Percentiles rank a stretch among this genome's conserved stretches.
phyloP scores from a whole-genome alignment of 2,113 vertebrate species.

The Myotis yumanensis region DNA sequence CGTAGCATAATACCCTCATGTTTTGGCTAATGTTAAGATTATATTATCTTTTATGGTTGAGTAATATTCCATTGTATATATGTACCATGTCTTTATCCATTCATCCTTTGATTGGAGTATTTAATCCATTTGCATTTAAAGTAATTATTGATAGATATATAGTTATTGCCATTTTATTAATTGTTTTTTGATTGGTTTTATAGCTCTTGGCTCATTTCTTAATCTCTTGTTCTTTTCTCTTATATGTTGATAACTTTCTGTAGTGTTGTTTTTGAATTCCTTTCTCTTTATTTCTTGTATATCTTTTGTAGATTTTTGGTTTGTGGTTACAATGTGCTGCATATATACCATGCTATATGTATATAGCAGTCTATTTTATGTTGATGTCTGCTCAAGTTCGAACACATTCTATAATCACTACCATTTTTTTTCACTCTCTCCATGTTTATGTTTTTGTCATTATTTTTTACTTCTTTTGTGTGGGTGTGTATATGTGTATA shows the following conservation, averaged over 20 bases:
- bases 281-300: neutral
- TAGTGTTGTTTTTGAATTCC: neutral
- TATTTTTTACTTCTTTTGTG: neutral
- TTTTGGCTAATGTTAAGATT: neutral
- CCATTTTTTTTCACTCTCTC: neutral
- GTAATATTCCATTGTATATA: neutral
- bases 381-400: neutral
- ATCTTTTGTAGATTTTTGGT: neutral
- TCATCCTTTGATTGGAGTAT: neutral
- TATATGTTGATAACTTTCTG: neutral
- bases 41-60: neutral
- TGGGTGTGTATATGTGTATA: neutral
- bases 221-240: neutral
- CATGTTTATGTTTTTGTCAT: neutral
- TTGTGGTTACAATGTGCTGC: neutral
- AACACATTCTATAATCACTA: neutral
- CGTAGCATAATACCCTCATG: neutral
- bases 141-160: neutral
- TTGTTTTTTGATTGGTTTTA: neutral
- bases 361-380: neutral
- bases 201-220: neutral
- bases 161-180: neutral
- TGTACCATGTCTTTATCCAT: neutral
- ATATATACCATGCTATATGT: neutral
- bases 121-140: neutral